phyloP scores from a whole-genome alignment of 2,113 vertebrate genomes.

The Boleophthalmus pectinirostris region DNA sequence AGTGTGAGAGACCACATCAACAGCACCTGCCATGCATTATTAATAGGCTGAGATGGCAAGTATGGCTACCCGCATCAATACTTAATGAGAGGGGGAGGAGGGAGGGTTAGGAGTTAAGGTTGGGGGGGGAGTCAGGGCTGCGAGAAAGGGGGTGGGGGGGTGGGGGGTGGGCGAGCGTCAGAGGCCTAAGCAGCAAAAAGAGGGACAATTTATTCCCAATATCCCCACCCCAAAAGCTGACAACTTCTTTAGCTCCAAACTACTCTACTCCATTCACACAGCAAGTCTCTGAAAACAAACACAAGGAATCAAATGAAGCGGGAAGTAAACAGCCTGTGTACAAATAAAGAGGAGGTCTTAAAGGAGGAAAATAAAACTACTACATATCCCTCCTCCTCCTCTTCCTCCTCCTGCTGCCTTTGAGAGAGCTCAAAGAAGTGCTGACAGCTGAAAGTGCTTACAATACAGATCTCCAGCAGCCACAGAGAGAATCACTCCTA shows the following conservation, averaged over 20 bases:
- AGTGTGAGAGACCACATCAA: slow-evolving; percentile 98
- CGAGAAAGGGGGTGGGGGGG: not conserved
- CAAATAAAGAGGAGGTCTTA: slow-evolving; percentile 86
- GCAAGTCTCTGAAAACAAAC: slow-evolving; percentile 33
- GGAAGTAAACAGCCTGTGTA: slow-evolving; percentile 59
- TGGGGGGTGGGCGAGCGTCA: slow-evolving; percentile 22
- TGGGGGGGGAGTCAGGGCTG: slow-evolving; percentile 21
- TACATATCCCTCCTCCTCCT: slow-evolving; percentile 81
- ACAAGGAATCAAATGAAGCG: slow-evolving; percentile 49
- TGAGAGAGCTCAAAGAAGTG: slow-evolving; percentile 82
- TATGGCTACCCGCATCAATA: slow-evolving; percentile 85
- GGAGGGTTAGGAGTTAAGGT: slow-evolving; percentile 48
- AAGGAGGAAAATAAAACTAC: slow-evolving; percentile 87
- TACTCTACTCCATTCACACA: slow-evolving; percentile 29
- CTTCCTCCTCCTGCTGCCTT: slow-evolving; percentile 68
- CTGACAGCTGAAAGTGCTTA: slow-evolving; percentile 86
- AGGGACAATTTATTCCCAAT: slow-evolving; percentile 62
- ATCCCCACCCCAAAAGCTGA: slow-evolving; percentile 58
- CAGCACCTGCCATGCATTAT: slow-evolving; percentile 98
- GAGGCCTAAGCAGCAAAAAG: slow-evolving; percentile 59
- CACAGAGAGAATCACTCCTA: slow-evolving; percentile 76
- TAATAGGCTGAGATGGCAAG: slow-evolving; percentile 99
- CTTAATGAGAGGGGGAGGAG: slow-evolving; percentile 67
- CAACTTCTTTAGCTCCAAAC: slow-evolving; percentile 61
- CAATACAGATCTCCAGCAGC: slow-evolving; percentile 78